phyloP scores from a whole-genome alignment of 2,797 vertebrate species.

The Leuciscus waleckii region DNA sequence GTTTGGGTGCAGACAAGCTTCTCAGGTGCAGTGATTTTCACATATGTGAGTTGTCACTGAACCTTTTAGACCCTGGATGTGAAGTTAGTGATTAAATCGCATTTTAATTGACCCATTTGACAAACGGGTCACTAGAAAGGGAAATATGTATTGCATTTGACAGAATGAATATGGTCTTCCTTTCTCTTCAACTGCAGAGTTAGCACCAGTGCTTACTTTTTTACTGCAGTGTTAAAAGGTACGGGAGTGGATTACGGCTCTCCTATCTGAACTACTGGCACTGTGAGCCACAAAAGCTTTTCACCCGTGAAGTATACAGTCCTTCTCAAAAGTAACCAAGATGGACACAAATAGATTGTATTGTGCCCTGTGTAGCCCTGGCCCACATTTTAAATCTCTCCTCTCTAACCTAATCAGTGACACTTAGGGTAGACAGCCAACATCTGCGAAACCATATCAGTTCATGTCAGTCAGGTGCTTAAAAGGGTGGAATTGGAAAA shows the following conservation, averaged over 20 bases:
- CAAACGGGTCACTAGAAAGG: background rate
- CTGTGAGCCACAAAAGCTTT: conserved; percentile 50
- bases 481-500: conserved; percentile 12
- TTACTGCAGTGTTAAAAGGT: conserved; percentile 44
- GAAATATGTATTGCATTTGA: conserved; percentile 3
- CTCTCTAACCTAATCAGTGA: conserved; percentile 58
- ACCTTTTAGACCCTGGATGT: background rate
- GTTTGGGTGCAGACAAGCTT: background rate
- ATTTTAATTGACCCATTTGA: conserved; percentile 8
- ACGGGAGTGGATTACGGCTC: conserved; percentile 42
- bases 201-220: conserved; percentile 30
- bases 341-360: conserved; percentile 75
- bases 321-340: conserved; percentile 65
- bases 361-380: conserved; percentile 69
- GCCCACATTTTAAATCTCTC: conserved; percentile 61
- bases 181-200: conserved; percentile 23
- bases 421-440: conserved; percentile 64
- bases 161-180: conserved; percentile 3
- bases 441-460: conserved; percentile 48
- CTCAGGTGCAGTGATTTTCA: background rate
- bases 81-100: background rate
- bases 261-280: conserved; percentile 43
- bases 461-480: conserved; percentile 24
- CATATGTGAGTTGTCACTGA: background rate
- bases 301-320: conserved; percentile 45